Percentiles rank a stretch among this genome's conserved stretches.
Evolutionary conservation across 2,888 invertebrate species (phyloP).

Genomic region (Sicus ferrugineus): DNA sequence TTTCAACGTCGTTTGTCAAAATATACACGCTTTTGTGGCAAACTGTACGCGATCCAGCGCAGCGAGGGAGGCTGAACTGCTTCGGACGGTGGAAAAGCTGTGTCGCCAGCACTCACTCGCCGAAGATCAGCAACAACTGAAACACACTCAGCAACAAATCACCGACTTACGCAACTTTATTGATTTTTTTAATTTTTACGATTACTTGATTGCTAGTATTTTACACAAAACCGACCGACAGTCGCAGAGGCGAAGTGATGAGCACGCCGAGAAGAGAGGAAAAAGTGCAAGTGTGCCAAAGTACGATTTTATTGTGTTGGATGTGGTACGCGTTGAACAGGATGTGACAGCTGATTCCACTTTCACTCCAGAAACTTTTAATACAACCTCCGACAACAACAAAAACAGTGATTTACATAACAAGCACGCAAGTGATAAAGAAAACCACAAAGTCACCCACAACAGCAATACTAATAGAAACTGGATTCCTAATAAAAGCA

Average conservation of each 20-base stretch:
- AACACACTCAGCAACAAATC: constrained; percentile 43
- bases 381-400: background rate
- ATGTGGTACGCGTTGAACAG: constrained; percentile 53
- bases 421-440: background rate
- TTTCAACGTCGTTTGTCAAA: constrained; percentile 39
- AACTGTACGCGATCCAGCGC: constrained; percentile 13
- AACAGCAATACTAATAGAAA: background rate
- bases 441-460: background rate
- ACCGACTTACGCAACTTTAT: constrained; percentile 54
- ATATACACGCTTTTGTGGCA: constrained; percentile 33
- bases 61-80: constrained; percentile 23
- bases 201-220: constrained; percentile 56
- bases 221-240: constrained; percentile 20
- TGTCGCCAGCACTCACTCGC: constrained; percentile 35
- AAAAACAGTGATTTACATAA: background rate
- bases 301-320: constrained; percentile 64
- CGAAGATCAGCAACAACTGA: background rate
- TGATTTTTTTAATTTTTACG: constrained; percentile 62
- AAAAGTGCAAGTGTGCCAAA: constrained; percentile 45
- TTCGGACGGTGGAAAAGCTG: constrained; percentile 19
- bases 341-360: background rate
- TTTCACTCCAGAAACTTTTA: background rate
- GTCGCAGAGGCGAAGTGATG: too few relatives aligned
- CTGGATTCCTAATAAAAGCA: background rate
- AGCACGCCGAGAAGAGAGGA: constrained; percentile 2